Conservation (phyloP, 2,113 vertebrate genomes). For the Psammodynastes pulverulentus region DNA sequence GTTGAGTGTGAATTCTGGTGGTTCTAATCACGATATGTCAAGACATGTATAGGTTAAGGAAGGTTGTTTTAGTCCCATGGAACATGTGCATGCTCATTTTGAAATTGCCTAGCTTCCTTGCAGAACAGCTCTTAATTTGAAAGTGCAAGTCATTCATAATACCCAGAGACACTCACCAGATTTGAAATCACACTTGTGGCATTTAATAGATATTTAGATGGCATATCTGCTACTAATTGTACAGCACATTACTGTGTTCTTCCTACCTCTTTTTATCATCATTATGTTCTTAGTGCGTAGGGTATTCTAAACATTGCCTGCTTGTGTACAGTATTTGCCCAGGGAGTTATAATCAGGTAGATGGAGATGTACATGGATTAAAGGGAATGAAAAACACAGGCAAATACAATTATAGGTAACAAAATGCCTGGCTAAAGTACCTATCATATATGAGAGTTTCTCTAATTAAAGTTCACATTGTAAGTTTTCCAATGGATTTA, state of each 20-base stretch:
- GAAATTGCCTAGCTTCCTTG: neutral
- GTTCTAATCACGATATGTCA: neutral
- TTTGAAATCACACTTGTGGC: neutral
- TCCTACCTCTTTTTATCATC: neutral
- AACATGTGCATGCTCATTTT: neutral
- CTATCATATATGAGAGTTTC: neutral
- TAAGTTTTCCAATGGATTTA: neutral
- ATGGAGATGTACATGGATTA: neutral
- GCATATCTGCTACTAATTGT: too few relatives aligned
- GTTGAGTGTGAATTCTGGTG: neutral
- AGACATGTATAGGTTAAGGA: neutral
- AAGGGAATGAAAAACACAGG: neutral
- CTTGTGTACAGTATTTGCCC: neutral
- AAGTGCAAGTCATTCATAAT: neutral
- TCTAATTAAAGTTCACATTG: neutral
- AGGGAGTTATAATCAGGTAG: neutral
- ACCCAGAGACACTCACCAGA: neutral
- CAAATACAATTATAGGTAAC: neutral
- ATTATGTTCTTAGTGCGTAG: neutral
- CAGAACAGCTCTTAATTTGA: neutral
- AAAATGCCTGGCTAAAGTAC: neutral
- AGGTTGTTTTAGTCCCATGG: slow-evolving; percentile 48
- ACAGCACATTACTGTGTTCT: neutral
- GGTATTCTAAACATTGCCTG: neutral
- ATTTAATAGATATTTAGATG: neutral